phyloP scores from a whole-genome alignment of 53 echinoderm and acorn worm species.

The Apostichopus leukothele region DNA sequence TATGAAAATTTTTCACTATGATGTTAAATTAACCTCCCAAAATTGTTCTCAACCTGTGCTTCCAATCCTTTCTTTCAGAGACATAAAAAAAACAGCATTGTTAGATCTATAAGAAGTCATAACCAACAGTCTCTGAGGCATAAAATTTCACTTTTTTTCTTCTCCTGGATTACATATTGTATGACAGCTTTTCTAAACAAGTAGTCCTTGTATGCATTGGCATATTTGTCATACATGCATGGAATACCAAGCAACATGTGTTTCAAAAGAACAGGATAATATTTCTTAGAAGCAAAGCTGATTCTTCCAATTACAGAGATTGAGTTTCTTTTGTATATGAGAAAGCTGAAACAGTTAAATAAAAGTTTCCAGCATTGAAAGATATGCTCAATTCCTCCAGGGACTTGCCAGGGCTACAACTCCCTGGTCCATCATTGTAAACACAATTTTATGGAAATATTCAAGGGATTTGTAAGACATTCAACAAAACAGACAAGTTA shows the following conservation, averaged over 20 bases:
- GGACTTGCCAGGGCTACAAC: too few relatives aligned
- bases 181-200: slow-evolving; percentile 23
- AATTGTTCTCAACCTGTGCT: too few relatives aligned
- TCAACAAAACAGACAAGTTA: too few relatives aligned
- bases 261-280: slow-evolving; percentile 24
- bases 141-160: neutral
- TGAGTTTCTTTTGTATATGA: neutral
- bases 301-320: neutral
- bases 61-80: too few relatives aligned
- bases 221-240: slow-evolving; percentile 5
- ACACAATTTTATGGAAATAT: too few relatives aligned
- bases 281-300: slow-evolving; percentile 23
- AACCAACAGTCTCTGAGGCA: slow-evolving; percentile 2
- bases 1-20: too few relatives aligned
- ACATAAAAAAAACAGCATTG: too few relatives aligned
- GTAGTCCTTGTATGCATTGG: neutral
- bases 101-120: too few relatives aligned
- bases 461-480: too few relatives aligned
- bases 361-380: neutral
- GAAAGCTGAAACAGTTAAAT: neutral
- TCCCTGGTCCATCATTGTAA: too few relatives aligned
- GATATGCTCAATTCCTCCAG: neutral
- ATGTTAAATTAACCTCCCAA: too few relatives aligned
- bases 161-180: slow-evolving; percentile 18
- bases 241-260: slow-evolving; percentile 39